Conservation (phyloP, 2,113 vertebrate species). For the Heterocephalus glaber region DNA sequence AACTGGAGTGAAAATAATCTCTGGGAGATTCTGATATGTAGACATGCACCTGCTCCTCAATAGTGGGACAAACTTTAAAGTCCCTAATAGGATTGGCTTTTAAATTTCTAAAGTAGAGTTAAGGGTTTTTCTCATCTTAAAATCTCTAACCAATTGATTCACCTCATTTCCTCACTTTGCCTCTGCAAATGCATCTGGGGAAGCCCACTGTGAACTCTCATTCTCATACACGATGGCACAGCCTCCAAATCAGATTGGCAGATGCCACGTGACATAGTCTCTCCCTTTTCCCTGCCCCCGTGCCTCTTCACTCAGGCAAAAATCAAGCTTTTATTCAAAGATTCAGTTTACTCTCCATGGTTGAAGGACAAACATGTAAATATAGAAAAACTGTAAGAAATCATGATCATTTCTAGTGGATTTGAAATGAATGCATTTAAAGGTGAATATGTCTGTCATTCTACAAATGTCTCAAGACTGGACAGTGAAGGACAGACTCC, state of each 20-base stretch:
- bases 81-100: not conserved
- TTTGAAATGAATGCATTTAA: not conserved
- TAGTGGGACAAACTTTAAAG: not conserved
- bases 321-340: conserved; percentile 37
- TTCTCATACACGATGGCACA: not conserved
- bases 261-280: not conserved
- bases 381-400: not conserved
- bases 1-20: not conserved
- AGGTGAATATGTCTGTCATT: not conserved
- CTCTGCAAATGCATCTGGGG: not conserved
- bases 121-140: not conserved
- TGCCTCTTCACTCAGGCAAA: not conserved
- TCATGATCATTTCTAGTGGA: not conserved
- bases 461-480: not conserved
- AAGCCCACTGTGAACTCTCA: not conserved
- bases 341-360: not conserved
- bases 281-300: not conserved
- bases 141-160: not conserved
- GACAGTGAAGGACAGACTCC: not conserved
- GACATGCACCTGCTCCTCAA: not conserved
- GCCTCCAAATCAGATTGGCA: not conserved
- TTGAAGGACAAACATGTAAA: not conserved
- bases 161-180: not conserved
- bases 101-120: not conserved
- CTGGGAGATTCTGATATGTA: not conserved